Evolutionary conservation across 2,797 vertebrate species (phyloP), one percentile per base, ranked within the genome.

Genomic region (Scolopax bukidnonensis): DNA sequence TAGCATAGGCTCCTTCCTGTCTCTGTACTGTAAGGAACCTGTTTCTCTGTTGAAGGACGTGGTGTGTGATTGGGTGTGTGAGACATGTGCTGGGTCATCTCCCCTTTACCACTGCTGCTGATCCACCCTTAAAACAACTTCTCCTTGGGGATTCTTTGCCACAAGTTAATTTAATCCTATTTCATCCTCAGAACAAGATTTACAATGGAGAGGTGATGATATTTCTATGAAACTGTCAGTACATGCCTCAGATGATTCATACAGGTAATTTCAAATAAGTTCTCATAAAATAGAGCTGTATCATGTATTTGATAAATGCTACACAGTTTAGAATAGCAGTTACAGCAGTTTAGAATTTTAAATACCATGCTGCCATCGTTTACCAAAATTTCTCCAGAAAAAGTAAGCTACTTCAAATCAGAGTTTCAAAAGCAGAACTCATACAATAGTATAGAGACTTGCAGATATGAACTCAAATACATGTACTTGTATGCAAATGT

Each of bases 401-500:
- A 67, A 20, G 10, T 11, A n/a, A 89, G 7, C 17, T 38, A 32
- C 36, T 80, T 38, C 12, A 67, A 56, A 87, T 33, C 45, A 75
- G 41, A 48, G 36, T 61, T 90, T 61, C 48, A 45, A 28, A 83
- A 53, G 16, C 23, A 60, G 80, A 64, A 28, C 25, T 68, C 23
- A n/a, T 61, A 11, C 40, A 32, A 5, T 32, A 18, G 11, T 47
- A 12, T 7, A n/a, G 16, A 77, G 32, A 41, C 20, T 6, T 41
- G 40, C 9, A 69, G 68, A 11, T 67, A n/a, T 11, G 40, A 36
- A 36, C 40, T 84, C 78, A 60, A 56, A 61, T 11, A 38, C 6
- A 4, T 0, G 15, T 10, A 25, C n/a, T 38, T 1, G 0, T 14
- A 13, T 38, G n/a, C 70, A 68, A 2, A 2, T 21, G 13, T 41